Evolutionary conservation across 2,797 vertebrate species (phyloP).

Genomic region (Hypotaenidia okinawae): DNA sequence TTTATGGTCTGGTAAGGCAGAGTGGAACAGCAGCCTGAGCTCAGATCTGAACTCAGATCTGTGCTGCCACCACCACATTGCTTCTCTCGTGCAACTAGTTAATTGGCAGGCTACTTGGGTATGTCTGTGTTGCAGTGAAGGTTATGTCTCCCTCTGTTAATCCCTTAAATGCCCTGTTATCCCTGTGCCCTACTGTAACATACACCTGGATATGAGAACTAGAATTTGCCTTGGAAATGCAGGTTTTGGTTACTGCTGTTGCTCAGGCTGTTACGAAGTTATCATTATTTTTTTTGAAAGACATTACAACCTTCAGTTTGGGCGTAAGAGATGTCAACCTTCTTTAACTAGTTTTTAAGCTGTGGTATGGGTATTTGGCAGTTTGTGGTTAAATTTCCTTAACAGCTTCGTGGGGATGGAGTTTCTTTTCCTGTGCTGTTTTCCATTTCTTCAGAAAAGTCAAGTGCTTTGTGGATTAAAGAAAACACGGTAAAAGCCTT

Average conservation of each 20-base stretch:
- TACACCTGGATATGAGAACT: not conserved
- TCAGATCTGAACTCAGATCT: too few relatives aligned
- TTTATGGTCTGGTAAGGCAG: not conserved
- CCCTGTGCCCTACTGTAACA: not conserved
- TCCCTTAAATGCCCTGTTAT: not conserved
- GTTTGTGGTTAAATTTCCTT: not conserved
- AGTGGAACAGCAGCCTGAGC: not conserved
- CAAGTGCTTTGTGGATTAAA: conserved; percentile 8
- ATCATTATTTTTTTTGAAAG: not conserved
- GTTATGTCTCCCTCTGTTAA: not conserved
- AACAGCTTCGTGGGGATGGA: not conserved
- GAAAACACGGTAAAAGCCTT: not conserved
- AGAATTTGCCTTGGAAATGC: not conserved
- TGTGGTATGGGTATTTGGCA: not conserved
- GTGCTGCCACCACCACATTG: not conserved
- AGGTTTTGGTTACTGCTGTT: not conserved
- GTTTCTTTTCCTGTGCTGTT: not conserved
- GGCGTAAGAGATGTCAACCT: not conserved
- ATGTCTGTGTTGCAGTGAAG: not conserved
- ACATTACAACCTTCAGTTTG: not conserved
- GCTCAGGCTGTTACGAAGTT: not conserved
- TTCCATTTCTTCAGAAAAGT: not conserved
- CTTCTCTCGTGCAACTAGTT: not conserved
- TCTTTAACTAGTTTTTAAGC: not conserved
- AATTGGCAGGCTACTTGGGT: not conserved